A percentile compares a stretch with the other conserved stretches of the same genome.
These are phyloP conservation scores for Drosophila nigrodunni DNA, from an alignment of 1,140 invertebrate genomes.

Conservation along the genomic window DNA sequence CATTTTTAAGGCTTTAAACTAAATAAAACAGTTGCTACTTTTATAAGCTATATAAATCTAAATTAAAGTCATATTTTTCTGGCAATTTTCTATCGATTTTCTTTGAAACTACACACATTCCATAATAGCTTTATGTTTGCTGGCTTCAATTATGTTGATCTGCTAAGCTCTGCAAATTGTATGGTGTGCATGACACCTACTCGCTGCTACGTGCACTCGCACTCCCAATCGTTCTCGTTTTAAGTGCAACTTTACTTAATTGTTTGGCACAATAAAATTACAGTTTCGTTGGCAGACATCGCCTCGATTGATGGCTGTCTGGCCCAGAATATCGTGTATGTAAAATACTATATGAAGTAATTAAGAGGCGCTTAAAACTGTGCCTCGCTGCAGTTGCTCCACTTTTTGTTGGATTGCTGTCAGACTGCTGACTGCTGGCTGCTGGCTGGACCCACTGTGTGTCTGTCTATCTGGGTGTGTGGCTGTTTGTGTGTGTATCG, in stretches of 20 bases:
- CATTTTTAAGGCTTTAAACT: no score
- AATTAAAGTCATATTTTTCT: no score
- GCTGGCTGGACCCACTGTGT: conserved; percentile 6
- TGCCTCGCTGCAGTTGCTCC: conserved; percentile 65
- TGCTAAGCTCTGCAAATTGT: conserved; percentile 3
- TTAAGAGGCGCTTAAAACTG: conserved; percentile 68
- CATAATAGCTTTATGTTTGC: not conserved
- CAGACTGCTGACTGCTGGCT: conserved; percentile 14
- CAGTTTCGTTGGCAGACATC: conserved; percentile 30
- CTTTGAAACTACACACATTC: not conserved
- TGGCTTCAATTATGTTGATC: conserved; percentile 7
- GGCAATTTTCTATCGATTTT: no score
- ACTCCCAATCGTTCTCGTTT: not conserved
- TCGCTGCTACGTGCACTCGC: not conserved
- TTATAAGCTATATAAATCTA: no score
- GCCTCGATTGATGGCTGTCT: conserved; percentile 49
- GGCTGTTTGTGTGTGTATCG: not conserved
- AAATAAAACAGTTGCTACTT: no score
- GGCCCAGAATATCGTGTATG: not conserved
- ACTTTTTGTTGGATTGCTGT: conserved; percentile 32
- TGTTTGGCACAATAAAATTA: conserved; percentile 52
- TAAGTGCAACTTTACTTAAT: conserved; percentile 10
- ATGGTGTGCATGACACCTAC: not conserved
- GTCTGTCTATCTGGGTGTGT: not conserved
- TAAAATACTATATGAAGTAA: conserved; percentile 38